Conservation (phyloP, 2,113 vertebrate species). For the Neodontobutis hainanensis region DNA sequence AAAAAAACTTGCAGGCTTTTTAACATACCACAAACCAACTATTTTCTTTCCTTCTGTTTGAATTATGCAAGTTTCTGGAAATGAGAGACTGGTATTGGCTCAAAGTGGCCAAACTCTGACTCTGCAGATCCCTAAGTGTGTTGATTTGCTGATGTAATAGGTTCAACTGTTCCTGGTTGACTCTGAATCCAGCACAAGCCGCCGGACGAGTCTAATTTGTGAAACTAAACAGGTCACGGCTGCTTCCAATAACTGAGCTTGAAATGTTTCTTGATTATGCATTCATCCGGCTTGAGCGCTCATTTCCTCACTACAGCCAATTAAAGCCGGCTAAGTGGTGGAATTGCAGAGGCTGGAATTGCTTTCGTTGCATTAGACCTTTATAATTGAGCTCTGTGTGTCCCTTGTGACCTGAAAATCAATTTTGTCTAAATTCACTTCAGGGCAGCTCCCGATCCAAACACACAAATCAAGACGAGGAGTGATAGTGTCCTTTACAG, state of each 20-base stretch:
- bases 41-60: too few relatives aligned
- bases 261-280: constrained; percentile 47
- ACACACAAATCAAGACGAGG: constrained; percentile 14
- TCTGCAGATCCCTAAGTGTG: constrained; percentile 9
- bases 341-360: constrained; percentile 30
- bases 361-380: constrained; percentile 32
- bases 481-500: constrained; percentile 2
- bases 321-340: constrained; percentile 38
- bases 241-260: constrained; percentile 13
- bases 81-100: not conserved
- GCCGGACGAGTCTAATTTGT: not conserved
- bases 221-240: constrained; percentile 23
- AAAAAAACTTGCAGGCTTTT: too few relatives aligned
- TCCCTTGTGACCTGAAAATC: constrained; percentile 46
- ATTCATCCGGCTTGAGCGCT: constrained; percentile 30
- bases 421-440: constrained; percentile 48
- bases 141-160: constrained; percentile 7
- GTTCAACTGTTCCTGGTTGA: not conserved
- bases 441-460: constrained; percentile 1
- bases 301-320: constrained; percentile 48
- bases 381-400: constrained; percentile 37
- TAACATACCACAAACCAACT: too few relatives aligned
- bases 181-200: not conserved
- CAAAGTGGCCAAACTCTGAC: constrained; percentile 11
- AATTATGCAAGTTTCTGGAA: not conserved